These are phyloP conservation scores for Gracilinanus agilis DNA, from an alignment of 2,113 vertebrate species.

Conservation along the genomic window DNA sequence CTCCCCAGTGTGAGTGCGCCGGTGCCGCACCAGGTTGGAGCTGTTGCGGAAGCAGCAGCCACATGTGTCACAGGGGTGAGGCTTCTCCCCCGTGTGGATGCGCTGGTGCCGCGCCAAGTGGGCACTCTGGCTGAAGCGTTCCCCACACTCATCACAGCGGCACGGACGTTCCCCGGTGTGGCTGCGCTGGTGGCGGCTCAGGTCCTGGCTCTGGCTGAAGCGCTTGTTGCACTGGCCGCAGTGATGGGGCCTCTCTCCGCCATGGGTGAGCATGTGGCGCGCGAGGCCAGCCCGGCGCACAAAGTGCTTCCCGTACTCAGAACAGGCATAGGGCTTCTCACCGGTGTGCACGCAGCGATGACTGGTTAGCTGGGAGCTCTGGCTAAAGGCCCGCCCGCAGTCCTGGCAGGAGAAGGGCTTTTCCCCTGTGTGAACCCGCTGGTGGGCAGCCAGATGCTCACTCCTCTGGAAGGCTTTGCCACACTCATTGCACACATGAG, in stretches of 20 bases:
- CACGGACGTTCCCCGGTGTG: conserved; percentile 78
- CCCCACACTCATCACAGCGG: conserved; percentile 84
- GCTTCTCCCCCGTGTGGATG: conserved; percentile 81
- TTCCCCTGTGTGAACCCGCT: no score
- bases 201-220: conserved; percentile 75
- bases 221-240: conserved; percentile 76
- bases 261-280: conserved; percentile 76
- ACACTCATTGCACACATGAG: no score
- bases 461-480: no score
- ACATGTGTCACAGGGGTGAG: conserved; percentile 70
- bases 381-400: conserved; percentile 75
- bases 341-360: conserved; percentile 75
- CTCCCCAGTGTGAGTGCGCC: conserved; percentile 71
- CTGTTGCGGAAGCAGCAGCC: conserved; percentile 77
- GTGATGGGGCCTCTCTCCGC: conserved; percentile 62
- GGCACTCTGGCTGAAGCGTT: conserved; percentile 86
- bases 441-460: no score
- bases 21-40: conserved; percentile 76
- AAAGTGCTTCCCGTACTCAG: conserved; percentile 76
- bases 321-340: conserved; percentile 73
- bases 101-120: conserved; percentile 86
- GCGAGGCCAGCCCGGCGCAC: conserved; percentile 63
- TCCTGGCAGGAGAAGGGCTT: no score
- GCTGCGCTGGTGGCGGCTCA: conserved; percentile 79
- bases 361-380: conserved; percentile 75